A percentile compares a stretch with the other conserved stretches of the same genome.
These are phyloP conservation scores for Mesocricetus auratus DNA, from an alignment of 2,113 vertebrate species.

Conservation along the genomic window DNA sequence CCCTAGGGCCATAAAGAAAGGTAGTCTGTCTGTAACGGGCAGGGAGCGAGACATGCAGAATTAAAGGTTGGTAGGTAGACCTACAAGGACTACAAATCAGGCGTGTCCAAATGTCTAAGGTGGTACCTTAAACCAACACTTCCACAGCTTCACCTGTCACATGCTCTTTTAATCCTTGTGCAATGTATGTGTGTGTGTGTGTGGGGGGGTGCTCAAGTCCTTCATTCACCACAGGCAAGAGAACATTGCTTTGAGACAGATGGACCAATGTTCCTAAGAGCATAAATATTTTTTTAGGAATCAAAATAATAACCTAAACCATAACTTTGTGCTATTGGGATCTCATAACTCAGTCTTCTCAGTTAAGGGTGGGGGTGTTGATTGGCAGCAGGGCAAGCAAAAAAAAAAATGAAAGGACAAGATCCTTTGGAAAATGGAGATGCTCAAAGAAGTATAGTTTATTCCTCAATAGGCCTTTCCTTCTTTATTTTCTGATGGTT, in stretches of 20 bases:
- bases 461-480: not conserved
- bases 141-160: not conserved
- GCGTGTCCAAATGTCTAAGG: fast-evolving
- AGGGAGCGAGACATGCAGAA: not conserved
- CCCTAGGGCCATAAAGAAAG: not conserved
- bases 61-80: not conserved
- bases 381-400: not conserved
- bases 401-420: not conserved
- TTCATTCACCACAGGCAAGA: not conserved
- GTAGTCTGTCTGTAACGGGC: not conserved
- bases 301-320: not conserved
- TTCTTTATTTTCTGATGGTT: not conserved
- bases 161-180: not conserved
- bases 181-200: too few species aligned
- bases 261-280: not conserved
- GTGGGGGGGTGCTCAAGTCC: not conserved
- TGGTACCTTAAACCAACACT: not conserved
- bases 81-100: not conserved
- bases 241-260: not conserved
- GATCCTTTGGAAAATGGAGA: not conserved
- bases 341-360: not conserved
- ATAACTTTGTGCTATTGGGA: not conserved
- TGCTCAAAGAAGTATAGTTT: slow-evolving; percentile 6
- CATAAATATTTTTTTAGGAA: not conserved
- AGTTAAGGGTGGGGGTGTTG: fast-evolving